Evolutionary conservation across 1,140 invertebrate species (phyloP), one percentile per base, ranked within the genome.

Genomic region (Bemisia tabaci): DNA sequence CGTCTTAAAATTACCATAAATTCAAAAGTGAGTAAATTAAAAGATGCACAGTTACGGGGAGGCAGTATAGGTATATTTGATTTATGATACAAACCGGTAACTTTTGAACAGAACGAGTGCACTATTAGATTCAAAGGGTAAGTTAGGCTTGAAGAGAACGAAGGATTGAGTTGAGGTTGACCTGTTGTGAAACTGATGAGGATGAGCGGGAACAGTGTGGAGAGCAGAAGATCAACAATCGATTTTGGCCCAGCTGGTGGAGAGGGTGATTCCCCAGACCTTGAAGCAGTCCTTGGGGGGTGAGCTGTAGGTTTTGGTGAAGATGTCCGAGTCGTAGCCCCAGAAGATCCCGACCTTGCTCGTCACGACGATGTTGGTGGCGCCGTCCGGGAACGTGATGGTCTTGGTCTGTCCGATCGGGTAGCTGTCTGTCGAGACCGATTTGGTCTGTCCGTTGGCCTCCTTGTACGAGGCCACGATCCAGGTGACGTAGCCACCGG

Each of bases 191-290:
- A n/a, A n/a, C n/a, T n/a, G n/a, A n/a, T n/a, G n/a, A n/a, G n/a
- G n/a, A n/a, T n/a, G n/a, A n/a, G n/a, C n/a, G n/a, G n/a, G n/a
- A n/a, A n/a, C n/a, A n/a, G n/a, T n/a, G n/a, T n/a, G n/a, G n/a
- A n/a, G n/a, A n/a, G n/a, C n/a, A n/a, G n/a, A n/a, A n/a, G n/a
- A n/a, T n/a, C n/a, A n/a, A n/a, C n/a, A n/a, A n/a, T n/a, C n/a
- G n/a, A n/a, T n/a, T n/a, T n/a, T n/a, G n/a, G n/a, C 61, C 12
- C 27, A 64, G 2, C 12, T 2, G 2, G 63, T 26, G n/a, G 11
- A 23, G n/a, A 64, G 63, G 23, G 63, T 64, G n/a, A 39, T 64
- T n/a, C 63, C 63, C 63, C 63, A 64, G 26, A 64, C 48, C 22
- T 64, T 64, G 26, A 39, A 64, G 26, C 63, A 64, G 27, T 64